Percentiles rank a stretch among this genome's conserved stretches.
These are phyloP conservation scores for Drosophila greeni DNA, from an alignment of 2,888 invertebrate genomes.

Conservation along the genomic window DNA sequence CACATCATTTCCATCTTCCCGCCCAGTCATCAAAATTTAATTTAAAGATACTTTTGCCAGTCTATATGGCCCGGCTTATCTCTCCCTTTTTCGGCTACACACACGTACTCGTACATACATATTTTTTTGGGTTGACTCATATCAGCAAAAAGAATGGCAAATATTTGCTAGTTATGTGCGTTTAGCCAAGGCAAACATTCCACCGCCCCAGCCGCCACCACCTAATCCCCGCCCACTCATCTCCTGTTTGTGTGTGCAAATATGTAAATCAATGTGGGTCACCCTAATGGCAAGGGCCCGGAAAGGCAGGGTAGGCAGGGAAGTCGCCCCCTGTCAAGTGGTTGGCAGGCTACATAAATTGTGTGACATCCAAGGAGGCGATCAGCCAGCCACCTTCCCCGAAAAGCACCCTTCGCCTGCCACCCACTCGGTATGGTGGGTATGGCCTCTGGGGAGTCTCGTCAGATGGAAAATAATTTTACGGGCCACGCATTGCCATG, in stretches of 20 bases:
- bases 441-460: conserved; percentile 34
- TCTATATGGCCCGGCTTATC: conserved; percentile 30
- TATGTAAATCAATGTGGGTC: conserved; percentile 66
- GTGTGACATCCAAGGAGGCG: conserved; percentile 31
- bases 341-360: conserved; percentile 51
- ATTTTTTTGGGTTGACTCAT: conserved; percentile 49
- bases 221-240: conserved; percentile 30
- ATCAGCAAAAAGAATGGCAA: conserved; percentile 54
- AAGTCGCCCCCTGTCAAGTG: conserved; percentile 44
- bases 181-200: conserved; percentile 61
- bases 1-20: conserved; percentile 26
- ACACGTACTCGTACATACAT: background rate
- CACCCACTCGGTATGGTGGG: background rate
- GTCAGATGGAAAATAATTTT: conserved; percentile 42
- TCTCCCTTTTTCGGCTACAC: background rate
- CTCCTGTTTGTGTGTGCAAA: conserved; percentile 46
- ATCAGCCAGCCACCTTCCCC: conserved; percentile 10
- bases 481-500: conserved; percentile 42
- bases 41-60: conserved; percentile 54
- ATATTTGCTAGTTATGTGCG: conserved; percentile 65
- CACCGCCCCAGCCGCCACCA: conserved; percentile 52
- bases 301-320: conserved; percentile 31
- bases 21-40: conserved; percentile 60
- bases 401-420: background rate
- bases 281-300: conserved; percentile 48